Evolutionary conservation across 92 coral and sea anemone species (phyloP), one percentile per base, ranked within the genome.

Genomic region (Micromussa lordhowensis): DNA sequence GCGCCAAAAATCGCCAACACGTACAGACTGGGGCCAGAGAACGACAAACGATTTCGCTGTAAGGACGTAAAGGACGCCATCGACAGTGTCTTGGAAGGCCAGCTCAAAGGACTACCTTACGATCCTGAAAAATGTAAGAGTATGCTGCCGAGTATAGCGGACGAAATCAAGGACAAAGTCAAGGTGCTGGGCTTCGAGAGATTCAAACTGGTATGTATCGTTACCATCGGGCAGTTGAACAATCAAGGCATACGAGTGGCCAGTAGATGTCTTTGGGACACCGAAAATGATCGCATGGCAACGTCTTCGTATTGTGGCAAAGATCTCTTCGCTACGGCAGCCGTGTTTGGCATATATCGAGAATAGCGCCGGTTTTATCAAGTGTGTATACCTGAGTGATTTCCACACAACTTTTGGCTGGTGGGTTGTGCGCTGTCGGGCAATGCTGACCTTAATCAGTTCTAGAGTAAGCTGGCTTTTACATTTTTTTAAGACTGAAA

Each of bases 221-320:
- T 94, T 18, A 95, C 95, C 28, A 94, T 98, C 76, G 99, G 99
- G 15, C 93, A 95, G 10, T 86, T 93, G 30, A 90, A 91, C 55
- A 92, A 86, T 80, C 99, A 98, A 89, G 98, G 96, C 5, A 75
- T 96, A 8, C 86, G 98, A 18, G 91, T 90, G 28, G 98, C 98
- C 3, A 98, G 99, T 82, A 89, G 99, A 35, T 98, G 99, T 76
- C 92, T 98, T 28, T 98, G 99, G 99, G 95, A 98, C 73, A 91
- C 82, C 44, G 78, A 87, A 15, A 90, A 78, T 32, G 99, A 98
- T 63, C 86, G 96, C 17, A 89, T 91, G 85, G 98, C 98, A 15
- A 90, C 95, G 7, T 92, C 96, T 15, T 95, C 98, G 78, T 97
- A 85, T 80, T 92, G 93, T 29, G 91, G 93, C 57, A 91, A 89